Percentiles rank a stretch among this genome's conserved stretches.
phyloP scores from a whole-genome alignment of 2,113 vertebrate genomes.

The Thalassarche chlororhynchos region DNA sequence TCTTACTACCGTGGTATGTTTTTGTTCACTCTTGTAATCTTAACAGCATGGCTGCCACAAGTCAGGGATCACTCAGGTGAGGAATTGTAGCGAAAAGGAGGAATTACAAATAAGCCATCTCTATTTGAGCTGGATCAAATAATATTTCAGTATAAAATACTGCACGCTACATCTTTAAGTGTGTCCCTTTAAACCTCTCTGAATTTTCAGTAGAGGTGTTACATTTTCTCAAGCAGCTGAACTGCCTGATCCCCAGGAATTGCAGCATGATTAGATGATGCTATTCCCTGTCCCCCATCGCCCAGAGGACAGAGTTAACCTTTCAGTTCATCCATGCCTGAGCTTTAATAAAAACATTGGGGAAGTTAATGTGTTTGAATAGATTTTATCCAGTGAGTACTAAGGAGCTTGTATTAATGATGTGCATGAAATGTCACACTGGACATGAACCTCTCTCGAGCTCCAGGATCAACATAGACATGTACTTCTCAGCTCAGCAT shows the following conservation, averaged over 20 bases:
- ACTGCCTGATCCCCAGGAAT: neutral
- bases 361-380: neutral
- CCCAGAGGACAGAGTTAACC: slow-evolving; percentile 37
- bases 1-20: neutral
- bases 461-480: neutral
- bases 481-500: neutral
- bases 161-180: neutral
- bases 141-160: neutral
- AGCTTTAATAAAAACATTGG: slow-evolving; percentile 15
- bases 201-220: neutral
- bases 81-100: neutral
- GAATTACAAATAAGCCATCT: neutral
- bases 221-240: neutral
- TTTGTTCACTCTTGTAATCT: neutral
- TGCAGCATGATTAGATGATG: neutral
- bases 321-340: slow-evolving; percentile 19
- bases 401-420: neutral
- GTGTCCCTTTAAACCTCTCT: neutral
- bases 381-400: neutral
- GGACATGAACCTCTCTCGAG: neutral
- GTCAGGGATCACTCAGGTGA: neutral
- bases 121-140: neutral
- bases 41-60: neutral
- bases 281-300: neutral
- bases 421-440: neutral